Conservation (phyloP, 2,113 vertebrate species). For the Columbina picui region DNA sequence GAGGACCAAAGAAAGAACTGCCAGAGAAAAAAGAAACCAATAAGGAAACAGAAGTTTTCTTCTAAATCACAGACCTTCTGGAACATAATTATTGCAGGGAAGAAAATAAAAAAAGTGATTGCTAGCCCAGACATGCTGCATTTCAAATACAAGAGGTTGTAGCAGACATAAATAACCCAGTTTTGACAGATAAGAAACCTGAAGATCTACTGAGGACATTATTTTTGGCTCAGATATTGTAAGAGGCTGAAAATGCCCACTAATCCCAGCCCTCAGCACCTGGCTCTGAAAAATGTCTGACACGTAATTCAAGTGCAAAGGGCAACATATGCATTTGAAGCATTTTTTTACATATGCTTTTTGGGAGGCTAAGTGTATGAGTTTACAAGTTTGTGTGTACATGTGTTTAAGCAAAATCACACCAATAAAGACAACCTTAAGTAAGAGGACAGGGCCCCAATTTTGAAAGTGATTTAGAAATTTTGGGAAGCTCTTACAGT, state of each 20-base stretch:
- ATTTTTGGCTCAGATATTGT: conserved; percentile 10
- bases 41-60: neutral
- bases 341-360: neutral
- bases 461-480: neutral
- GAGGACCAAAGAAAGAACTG: neutral
- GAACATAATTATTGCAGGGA: neutral
- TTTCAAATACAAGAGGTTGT: conserved; percentile 1
- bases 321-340: neutral
- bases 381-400: neutral
- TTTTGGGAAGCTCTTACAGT: neutral
- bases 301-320: neutral
- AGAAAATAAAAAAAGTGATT: neutral
- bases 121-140: neutral
- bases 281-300: neutral
- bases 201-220: conserved; percentile 14
- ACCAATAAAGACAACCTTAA: neutral
- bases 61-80: neutral
- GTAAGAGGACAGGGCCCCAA: neutral
- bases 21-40: neutral
- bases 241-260: conserved; percentile 32
- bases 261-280: conserved; percentile 34
- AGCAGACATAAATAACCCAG: conserved; percentile 23
- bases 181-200: conserved; percentile 29
- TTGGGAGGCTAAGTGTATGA: neutral
- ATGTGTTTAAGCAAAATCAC: neutral